Conservation (phyloP, 2,797 vertebrate genomes). For the Taeniopygia guttata region DNA sequence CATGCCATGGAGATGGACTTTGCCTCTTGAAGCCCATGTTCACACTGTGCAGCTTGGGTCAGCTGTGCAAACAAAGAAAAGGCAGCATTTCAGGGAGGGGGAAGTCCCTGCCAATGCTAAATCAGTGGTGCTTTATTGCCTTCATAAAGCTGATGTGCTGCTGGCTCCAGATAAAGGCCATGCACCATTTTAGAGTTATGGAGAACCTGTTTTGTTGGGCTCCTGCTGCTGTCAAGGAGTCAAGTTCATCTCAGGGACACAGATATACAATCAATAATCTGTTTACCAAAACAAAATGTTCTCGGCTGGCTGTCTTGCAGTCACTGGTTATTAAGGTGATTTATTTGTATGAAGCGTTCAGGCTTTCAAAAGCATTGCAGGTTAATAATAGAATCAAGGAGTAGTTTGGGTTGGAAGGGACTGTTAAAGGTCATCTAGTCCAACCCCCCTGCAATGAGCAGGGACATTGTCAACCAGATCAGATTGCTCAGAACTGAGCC, state of each 20-base stretch:
- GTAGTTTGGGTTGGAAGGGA: not conserved
- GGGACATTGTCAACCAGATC: not conserved
- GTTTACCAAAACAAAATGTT: conserved; percentile 54
- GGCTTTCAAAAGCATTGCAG: not conserved
- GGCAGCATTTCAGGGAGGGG: not conserved
- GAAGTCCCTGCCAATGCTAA: not conserved
- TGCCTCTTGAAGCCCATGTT: not conserved
- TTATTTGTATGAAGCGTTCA: not conserved
- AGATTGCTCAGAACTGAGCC: not conserved
- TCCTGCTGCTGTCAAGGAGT: not conserved
- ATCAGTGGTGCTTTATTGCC: not conserved
- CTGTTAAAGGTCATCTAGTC: not conserved
- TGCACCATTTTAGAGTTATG: not conserved
- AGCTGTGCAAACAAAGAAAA: not conserved
- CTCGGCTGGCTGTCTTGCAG: not conserved
- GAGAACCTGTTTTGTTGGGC: not conserved
- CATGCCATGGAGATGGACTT: not conserved
- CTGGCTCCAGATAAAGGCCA: not conserved
- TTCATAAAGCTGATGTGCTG: not conserved
- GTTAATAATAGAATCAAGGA: not conserved
- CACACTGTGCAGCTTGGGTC: accelerated
- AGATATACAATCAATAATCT: not conserved
- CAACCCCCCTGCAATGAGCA: not conserved
- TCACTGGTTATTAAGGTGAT: not conserved
- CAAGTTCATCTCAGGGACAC: conserved; percentile 24